Evolutionary conservation across 2,888 invertebrate species (phyloP), one percentile per base, ranked within the genome.

Genomic region (Eilema sororculum): DNA sequence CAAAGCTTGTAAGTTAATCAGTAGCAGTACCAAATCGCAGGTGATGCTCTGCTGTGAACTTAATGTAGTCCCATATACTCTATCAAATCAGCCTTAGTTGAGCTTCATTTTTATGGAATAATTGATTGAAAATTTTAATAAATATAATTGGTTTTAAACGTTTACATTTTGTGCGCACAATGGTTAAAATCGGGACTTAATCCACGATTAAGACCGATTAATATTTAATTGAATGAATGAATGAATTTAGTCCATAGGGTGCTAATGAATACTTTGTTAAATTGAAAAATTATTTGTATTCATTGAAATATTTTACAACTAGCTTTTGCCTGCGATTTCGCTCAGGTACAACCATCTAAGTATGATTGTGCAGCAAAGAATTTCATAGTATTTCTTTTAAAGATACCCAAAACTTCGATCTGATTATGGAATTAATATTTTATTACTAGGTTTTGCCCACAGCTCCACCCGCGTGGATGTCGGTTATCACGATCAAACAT

Each of bases 161-260:
- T 6, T 6, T n/a, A 20, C 52, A n/a, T 20, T 52, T n/a, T 52
- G n/a, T 8, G n/a, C n/a, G 20, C 9, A 3, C 52, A n/a, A n/a
- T 52, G n/a, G n/a, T 9, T n/a, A 52, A 52, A 52, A 52, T 52
- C 52, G n/a, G 8, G n/a, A 8, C n/a, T 52, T 52, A 52, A 52
- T 52, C 52, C 52, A n/a, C 20, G 52, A 9, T 52, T 52, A 52
- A 16, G n/a, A 2, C 9, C 52, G n/a, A 52, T n/a, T 52, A n/a
- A 52, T 52, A 52, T 52, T 52, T 52, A 52, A 52, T 52, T 52
- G 52, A 52, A 52, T n/a, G n/a, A 52, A 52, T 52, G 5, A 52
- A 52, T 52, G n/a, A 52, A 52, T 52, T 52, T 52, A 52, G 52
- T 9, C 52, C n/a, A n/a, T 52, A 52, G 52, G 9, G 52, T 52